Conservation (phyloP, 2,113 vertebrate species). For the Platysteira castanea region DNA sequence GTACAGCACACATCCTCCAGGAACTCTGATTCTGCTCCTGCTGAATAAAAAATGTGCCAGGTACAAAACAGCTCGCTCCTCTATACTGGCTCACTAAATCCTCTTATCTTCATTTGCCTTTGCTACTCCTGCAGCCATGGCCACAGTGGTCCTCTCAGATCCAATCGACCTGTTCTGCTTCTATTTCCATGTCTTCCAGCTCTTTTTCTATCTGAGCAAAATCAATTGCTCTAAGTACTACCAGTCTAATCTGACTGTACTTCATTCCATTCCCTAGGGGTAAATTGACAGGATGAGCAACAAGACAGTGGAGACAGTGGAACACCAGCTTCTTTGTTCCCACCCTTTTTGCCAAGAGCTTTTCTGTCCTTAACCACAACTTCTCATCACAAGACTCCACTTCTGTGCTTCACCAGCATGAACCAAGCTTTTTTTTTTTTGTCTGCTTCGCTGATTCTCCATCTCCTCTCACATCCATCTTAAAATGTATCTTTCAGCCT, state of each 20-base stretch:
- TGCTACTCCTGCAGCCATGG: background rate
- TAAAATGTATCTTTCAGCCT: conserved; percentile 21
- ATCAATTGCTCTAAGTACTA: background rate
- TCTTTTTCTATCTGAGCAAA: background rate
- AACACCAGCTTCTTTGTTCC: background rate
- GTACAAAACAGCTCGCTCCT: background rate
- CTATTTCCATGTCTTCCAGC: background rate
- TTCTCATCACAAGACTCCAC: background rate
- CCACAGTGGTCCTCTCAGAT: background rate
- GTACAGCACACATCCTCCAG: background rate
- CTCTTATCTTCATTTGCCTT: background rate
- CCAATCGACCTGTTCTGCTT: background rate
- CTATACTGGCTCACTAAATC: background rate
- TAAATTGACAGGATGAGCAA: background rate
- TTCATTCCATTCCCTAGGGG: background rate
- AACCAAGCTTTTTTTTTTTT: background rate
- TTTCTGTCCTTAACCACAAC: background rate
- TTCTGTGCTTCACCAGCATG: background rate
- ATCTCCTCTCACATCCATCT: conserved; percentile 26
- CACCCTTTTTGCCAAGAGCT: background rate
- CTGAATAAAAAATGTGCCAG: background rate
- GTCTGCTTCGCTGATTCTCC: background rate
- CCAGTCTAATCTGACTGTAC: background rate
- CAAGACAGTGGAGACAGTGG: background rate
- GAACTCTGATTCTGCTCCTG: background rate